Evolutionary conservation across 2,113 vertebrate species (phyloP), one percentile per base, ranked within the genome.

Genomic region (Pongo abelii): DNA sequence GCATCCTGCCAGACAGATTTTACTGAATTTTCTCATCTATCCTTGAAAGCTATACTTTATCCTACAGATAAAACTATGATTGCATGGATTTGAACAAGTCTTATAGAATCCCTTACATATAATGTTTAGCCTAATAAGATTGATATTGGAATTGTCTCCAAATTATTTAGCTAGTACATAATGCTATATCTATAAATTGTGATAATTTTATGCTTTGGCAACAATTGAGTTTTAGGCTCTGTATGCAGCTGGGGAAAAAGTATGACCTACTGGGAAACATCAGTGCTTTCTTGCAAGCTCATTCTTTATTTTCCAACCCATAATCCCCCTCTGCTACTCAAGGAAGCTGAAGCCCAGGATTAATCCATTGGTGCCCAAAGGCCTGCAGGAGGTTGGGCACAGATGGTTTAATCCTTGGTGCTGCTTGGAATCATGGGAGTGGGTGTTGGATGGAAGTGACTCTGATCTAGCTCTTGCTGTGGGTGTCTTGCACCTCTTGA

Each of bases 251-350:
- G 14, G 27, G 30, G 17, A 59, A 18, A 95, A 67, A 69, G 57
- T 32, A 77, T 35, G 23, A 86, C 16, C 12, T 43, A 81, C 64
- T 77, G 25, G 32, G 30, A 50, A 91, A 64, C 9, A 84, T 5
- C 38, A 50, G 10, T 77, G 8, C 46, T 84, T 86, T 46, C 35
- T 40, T 67, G 32, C 61, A 89, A 75, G 6, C 6, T 84, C 38
- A 8, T 70, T 89, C 38, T 96, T 92, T 4, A n/a, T 87, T 95
- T 96, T 67, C 81, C 20, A 91, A 78, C 32, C 10, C 1, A n/a
- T 77, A 46, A 77, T 74, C 3, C 20, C 14, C 12, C n/a, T 61
- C 9, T 64, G 18, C 16, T 75, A 17, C 23, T 89, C 5, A 1
- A 9, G 46, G 55, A 91, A 75, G 30, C 20, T 30, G n/a, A 57